These are phyloP conservation scores for Panorpa germanica DNA, from an alignment of 2,888 invertebrate species.

Conservation along the genomic window DNA sequence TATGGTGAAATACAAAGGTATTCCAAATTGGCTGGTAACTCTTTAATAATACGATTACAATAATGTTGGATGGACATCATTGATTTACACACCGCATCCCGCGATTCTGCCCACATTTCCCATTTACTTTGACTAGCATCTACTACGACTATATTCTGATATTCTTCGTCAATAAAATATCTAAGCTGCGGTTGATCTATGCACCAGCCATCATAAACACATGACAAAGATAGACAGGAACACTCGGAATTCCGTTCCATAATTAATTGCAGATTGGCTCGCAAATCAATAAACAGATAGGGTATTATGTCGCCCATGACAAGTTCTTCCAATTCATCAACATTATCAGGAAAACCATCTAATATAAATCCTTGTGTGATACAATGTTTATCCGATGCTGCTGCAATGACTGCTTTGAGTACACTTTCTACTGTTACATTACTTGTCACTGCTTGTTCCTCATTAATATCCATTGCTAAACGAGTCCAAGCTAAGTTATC, in stretches of 20 bases:
- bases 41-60: constrained; percentile 24
- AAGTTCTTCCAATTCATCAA: constrained; percentile 29
- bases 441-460: constrained; percentile 24
- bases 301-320: constrained; percentile 32
- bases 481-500: constrained; percentile 30
- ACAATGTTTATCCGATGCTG: constrained; percentile 26
- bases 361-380: constrained; percentile 36
- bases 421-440: constrained; percentile 25
- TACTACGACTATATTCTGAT: constrained; percentile 31
- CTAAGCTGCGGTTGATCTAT: constrained; percentile 21
- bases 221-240: constrained; percentile 22
- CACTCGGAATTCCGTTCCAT: constrained; percentile 23
- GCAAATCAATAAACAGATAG: constrained; percentile 32
- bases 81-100: constrained; percentile 21
- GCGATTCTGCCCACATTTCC: constrained; percentile 29
- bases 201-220: constrained; percentile 27
- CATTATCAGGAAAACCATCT: constrained; percentile 37
- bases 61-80: constrained; percentile 30
- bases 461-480: constrained; percentile 25
- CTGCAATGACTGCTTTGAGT: constrained; percentile 31
- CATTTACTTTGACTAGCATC: constrained; percentile 32
- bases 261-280: constrained; percentile 21
- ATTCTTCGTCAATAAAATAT: constrained; percentile 30
- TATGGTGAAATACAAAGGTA: constrained; percentile 35
- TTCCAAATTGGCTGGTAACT: constrained; percentile 27